phyloP scores from a whole-genome alignment of 2,113 vertebrate species.

The Mohoua ochrocephala region DNA sequence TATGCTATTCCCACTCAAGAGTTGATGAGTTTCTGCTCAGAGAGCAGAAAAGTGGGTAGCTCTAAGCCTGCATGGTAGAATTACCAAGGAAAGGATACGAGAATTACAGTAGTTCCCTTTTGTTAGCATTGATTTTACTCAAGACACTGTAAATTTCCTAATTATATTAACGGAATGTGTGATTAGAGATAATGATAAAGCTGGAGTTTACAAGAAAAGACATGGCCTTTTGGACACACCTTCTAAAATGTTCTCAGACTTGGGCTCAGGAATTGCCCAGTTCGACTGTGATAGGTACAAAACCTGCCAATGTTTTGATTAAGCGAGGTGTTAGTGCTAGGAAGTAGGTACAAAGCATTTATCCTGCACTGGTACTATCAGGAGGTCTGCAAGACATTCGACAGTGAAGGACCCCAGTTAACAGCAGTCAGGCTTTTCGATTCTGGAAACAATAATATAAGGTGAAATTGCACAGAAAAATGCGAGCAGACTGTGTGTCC shows the following conservation, averaged over 20 bases:
- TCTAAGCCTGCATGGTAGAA: neutral
- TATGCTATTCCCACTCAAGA: neutral
- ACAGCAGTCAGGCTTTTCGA: neutral
- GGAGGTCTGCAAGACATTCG: neutral
- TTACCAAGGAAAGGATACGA: neutral
- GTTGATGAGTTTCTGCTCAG: neutral
- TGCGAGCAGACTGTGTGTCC: neutral
- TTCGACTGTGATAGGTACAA: neutral
- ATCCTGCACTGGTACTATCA: neutral
- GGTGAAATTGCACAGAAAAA: neutral
- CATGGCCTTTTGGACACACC: neutral
- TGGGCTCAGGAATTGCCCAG: neutral
- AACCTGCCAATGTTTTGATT: neutral
- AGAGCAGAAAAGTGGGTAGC: neutral
- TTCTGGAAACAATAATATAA: neutral
- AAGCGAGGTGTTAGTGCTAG: neutral
- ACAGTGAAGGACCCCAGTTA: neutral
- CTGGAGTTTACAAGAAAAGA: neutral
- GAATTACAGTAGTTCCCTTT: neutral
- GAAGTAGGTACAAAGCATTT: neutral
- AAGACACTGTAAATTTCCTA: neutral
- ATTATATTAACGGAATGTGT: neutral
- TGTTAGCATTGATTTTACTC: neutral
- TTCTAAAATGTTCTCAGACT: neutral
- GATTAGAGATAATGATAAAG: neutral